A percentile compares a stretch with the other conserved stretches of the same genome.
Evolutionary conservation across 1,140 invertebrate species (phyloP).

Genomic region (Drosophila cardini): DNA sequence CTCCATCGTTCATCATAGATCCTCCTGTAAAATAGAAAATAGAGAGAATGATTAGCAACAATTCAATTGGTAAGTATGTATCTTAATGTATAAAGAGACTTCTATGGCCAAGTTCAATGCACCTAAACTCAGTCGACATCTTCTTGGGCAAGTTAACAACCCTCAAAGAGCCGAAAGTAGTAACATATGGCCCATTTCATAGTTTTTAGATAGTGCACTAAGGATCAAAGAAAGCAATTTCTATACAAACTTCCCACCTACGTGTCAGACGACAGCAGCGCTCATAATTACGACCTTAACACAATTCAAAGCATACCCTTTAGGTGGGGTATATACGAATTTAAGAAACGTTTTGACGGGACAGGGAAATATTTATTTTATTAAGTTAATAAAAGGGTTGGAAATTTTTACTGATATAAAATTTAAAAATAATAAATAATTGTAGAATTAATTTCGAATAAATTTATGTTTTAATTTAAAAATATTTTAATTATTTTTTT

Average conservation of each 20-base stretch:
- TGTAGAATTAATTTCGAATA: too few species aligned
- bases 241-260: constrained; percentile 55
- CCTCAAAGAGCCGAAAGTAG: constrained; percentile 41
- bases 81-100: constrained; percentile 23
- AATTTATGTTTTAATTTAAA: too few species aligned
- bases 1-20: constrained; percentile 84
- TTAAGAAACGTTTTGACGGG: constrained; percentile 14
- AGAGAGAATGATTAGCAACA: constrained; percentile 2
- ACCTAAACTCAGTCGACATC: constrained; percentile 24
- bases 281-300: constrained; percentile 76
- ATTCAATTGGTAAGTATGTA: constrained; percentile 5
- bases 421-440: too few species aligned
- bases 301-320: constrained; percentile 38
- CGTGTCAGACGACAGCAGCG: constrained; percentile 43
- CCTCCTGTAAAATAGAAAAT: constrained; percentile 65
- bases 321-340: background rate
- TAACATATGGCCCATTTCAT: constrained; percentile 64
- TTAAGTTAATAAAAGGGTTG: too few species aligned
- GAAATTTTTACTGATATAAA: too few species aligned
- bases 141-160: constrained; percentile 55
- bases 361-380: background rate
- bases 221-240: constrained; percentile 65
- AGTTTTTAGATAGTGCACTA: constrained; percentile 26
- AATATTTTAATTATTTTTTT: too few species aligned
- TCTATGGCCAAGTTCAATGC: constrained; percentile 70